phyloP scores from a whole-genome alignment of 23 tunicate species.

The Corella eumyota region DNA sequence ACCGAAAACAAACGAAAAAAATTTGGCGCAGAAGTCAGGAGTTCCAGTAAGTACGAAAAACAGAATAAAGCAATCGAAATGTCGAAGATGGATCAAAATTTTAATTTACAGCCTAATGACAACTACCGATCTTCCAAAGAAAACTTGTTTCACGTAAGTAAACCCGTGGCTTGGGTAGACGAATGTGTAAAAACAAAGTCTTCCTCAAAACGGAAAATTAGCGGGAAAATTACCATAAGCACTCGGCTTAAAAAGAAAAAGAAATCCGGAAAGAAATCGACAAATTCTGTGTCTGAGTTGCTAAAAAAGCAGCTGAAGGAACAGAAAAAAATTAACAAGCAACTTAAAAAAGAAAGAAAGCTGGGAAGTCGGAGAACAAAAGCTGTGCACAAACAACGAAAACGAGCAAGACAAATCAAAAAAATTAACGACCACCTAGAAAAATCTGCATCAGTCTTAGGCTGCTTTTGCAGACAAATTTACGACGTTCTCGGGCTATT shows the following conservation, averaged over 20 bases:
- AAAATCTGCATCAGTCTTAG: not conserved
- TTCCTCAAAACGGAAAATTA: no score
- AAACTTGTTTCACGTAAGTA: no score
- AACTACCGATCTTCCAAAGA: no score
- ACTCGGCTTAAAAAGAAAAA: slow-evolving; percentile 9
- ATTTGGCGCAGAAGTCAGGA: not conserved
- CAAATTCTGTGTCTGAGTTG: not conserved
- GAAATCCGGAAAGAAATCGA: slow-evolving; percentile 10
- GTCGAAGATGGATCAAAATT: not conserved
- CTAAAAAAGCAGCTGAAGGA: slow-evolving; percentile 1
- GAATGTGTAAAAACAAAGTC: no score
- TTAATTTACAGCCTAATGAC: no score
- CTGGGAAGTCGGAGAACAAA: slow-evolving; percentile 9
- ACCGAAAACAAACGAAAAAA: not conserved
- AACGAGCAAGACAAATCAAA: slow-evolving; percentile 12
- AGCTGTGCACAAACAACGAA: slow-evolving; percentile 22
- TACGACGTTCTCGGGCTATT: slow-evolving; percentile 15
- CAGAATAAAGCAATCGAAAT: not conserved
- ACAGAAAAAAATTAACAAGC: not conserved
- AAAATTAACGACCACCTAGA: slow-evolving; percentile 1
- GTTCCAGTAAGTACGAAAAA: not conserved
- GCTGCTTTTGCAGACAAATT: not conserved
- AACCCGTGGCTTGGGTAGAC: no score
- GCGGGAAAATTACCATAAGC: no score
- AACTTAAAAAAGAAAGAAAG: slow-evolving; percentile 8